Percentiles rank a stretch among this genome's conserved stretches.
Evolutionary conservation across 1,140 invertebrate genomes (phyloP).

Genomic region (Zaprionus ghesquierei): DNA sequence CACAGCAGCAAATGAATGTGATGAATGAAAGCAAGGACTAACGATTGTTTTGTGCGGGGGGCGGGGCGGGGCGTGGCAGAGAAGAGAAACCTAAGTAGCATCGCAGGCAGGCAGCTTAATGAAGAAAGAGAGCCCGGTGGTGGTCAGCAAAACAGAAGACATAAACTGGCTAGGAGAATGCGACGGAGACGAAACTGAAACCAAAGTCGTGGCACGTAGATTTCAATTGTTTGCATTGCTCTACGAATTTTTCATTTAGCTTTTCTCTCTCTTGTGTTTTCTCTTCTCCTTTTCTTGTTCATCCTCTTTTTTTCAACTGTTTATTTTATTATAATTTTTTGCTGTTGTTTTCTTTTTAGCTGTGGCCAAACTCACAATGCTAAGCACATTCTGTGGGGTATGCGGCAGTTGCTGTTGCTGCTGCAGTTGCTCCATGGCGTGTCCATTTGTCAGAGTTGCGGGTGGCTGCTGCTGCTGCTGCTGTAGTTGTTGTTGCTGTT

Average conservation of each 20-base stretch:
- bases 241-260: conserved; percentile 30
- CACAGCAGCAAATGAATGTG: conserved; percentile 21
- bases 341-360: conserved; percentile 42
- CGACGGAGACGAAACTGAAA: conserved; percentile 41
- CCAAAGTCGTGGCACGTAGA: conserved; percentile 66
- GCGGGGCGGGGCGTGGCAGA: background rate
- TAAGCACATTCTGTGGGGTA: conserved; percentile 75
- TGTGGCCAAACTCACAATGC: conserved; percentile 73
- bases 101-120: conserved; percentile 5
- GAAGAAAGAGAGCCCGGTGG: background rate
- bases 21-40: conserved; percentile 14
- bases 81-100: conserved; percentile 7
- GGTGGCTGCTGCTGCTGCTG: conserved; percentile 33
- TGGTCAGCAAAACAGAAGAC: conserved; percentile 3
- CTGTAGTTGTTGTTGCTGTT: conserved; percentile 20
- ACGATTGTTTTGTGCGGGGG: conserved; percentile 2
- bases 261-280: conserved; percentile 4
- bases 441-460: conserved; percentile 75
- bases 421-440: conserved; percentile 71
- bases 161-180: background rate
- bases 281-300: conserved; percentile 10
- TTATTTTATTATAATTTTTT: conserved; percentile 78
- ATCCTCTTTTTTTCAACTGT: conserved; percentile 29
- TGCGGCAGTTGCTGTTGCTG: conserved; percentile 65
- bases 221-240: conserved; percentile 71